These are phyloP conservation scores for Plotosus lineatus DNA, from an alignment of 2,113 vertebrate species.

Conservation along the genomic window DNA sequence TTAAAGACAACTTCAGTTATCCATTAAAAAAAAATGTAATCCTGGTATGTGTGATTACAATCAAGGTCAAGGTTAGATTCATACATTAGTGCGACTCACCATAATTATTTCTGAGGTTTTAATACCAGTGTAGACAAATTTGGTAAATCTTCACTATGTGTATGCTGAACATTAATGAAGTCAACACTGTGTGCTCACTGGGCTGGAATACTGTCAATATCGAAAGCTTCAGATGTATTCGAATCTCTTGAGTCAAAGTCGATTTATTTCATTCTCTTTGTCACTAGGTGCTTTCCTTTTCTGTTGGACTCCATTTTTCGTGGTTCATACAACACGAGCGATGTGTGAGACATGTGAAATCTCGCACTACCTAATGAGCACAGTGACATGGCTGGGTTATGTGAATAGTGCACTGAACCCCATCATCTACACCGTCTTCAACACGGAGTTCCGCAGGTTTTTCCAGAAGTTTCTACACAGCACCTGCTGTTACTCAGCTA, in stretches of 20 bases:
- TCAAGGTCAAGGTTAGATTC: background rate
- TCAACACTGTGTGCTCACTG: background rate
- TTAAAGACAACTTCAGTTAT: too few species aligned
- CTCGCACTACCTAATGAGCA: constrained; percentile 82
- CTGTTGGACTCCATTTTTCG: constrained; percentile 97
- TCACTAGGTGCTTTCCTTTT: constrained; percentile 86
- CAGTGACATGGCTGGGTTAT: constrained; percentile 93
- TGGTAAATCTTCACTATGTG: background rate
- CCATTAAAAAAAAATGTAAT: background rate
- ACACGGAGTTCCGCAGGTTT: constrained; percentile 86
- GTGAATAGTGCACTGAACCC: constrained; percentile 96
- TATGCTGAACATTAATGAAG: background rate
- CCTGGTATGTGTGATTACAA: background rate
- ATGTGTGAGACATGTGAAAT: constrained; percentile 80
- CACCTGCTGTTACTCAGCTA: constrained; percentile 64
- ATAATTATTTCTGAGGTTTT: background rate
- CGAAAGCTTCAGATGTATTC: background rate
- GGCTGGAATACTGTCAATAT: background rate
- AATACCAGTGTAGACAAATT: background rate
- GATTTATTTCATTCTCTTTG: background rate
- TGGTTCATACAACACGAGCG: constrained; percentile 85
- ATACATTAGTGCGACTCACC: background rate
- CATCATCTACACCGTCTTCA: constrained; percentile 92
- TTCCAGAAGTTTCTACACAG: constrained; percentile 82
- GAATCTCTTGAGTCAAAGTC: background rate